These are phyloP conservation scores for Osmerus mordax DNA, from an alignment of 2,113 vertebrate species.

Conservation along the genomic window DNA sequence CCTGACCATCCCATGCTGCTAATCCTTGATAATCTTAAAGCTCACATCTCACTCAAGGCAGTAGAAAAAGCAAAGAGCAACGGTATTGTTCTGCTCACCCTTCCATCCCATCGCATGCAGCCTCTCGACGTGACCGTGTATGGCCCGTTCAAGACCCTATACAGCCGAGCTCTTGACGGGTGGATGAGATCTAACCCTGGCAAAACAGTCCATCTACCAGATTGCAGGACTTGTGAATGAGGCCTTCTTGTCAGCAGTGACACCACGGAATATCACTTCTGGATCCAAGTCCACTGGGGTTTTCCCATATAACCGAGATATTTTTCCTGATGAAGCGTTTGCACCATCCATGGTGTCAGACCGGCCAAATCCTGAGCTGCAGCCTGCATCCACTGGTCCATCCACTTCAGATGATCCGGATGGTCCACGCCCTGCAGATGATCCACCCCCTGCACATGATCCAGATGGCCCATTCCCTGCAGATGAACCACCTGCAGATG, in stretches of 20 bases:
- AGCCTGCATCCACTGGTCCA: not conserved
- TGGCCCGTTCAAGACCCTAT: not conserved
- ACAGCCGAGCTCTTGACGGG: constrained; percentile 6
- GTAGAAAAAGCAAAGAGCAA: constrained; percentile 25
- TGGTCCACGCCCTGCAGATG: too few species aligned
- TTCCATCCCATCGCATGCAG: constrained; percentile 17
- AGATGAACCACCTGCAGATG: too few species aligned
- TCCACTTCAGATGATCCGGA: too few species aligned
- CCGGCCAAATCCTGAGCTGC: constrained; percentile 24
- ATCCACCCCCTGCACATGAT: too few species aligned
- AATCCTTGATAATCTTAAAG: constrained; percentile 30
- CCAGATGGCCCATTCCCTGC: too few species aligned
- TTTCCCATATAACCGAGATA: constrained; percentile 20
- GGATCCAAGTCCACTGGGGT: constrained; percentile 32
- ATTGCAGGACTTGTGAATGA: not conserved
- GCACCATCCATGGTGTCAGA: constrained; percentile 28
- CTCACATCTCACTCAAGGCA: constrained; percentile 20
- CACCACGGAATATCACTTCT: constrained; percentile 18
- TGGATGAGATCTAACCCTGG: too few species aligned
- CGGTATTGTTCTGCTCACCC: constrained; percentile 35
- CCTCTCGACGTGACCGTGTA: constrained; percentile 2
- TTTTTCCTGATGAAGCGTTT: constrained; percentile 22
- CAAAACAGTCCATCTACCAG: too few species aligned
- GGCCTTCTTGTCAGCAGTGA: constrained; percentile 21
- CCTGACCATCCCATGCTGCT: constrained; percentile 32